Evolutionary conservation across 2,797 vertebrate genomes (phyloP).

Genomic region (Anabas testudineus): DNA sequence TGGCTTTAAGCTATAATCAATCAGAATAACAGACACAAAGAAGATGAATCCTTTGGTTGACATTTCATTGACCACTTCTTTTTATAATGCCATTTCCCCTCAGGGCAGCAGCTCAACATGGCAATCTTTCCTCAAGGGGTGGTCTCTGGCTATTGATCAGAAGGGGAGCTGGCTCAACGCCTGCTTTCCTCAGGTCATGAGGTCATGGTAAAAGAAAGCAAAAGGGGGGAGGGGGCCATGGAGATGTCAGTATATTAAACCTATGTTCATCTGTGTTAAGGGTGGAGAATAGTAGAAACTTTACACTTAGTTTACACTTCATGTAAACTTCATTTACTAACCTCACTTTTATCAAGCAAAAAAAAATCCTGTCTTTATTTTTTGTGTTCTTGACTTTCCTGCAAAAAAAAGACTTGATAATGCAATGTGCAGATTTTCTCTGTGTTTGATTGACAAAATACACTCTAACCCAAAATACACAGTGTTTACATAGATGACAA

Average conservation of each 20-base stretch:
- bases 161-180: conserved; percentile 37
- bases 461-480: no score
- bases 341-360: not conserved
- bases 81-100: conserved; percentile 40
- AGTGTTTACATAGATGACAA: no score
- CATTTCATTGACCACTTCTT: conserved; percentile 62
- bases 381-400: not conserved
- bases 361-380: not conserved
- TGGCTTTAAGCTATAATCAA: conserved; percentile 67
- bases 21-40: conserved; percentile 64
- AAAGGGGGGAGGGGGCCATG: conserved; percentile 38
- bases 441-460: no score
- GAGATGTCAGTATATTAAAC: conserved; percentile 76
- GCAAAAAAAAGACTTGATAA: no score
- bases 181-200: conserved; percentile 65
- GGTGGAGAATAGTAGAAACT: conserved; percentile 18
- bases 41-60: conserved; percentile 38
- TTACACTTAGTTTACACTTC: conserved; percentile 3
- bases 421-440: no score
- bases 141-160: conserved; percentile 76
- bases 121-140: conserved; percentile 54
- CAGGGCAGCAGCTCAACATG: conserved; percentile 25
- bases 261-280: conserved; percentile 46
- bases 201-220: conserved; percentile 72
- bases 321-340: not conserved